These are phyloP conservation scores for Heptranchias perlo DNA, from an alignment of 2,113 vertebrate species.

Conservation along the genomic window DNA sequence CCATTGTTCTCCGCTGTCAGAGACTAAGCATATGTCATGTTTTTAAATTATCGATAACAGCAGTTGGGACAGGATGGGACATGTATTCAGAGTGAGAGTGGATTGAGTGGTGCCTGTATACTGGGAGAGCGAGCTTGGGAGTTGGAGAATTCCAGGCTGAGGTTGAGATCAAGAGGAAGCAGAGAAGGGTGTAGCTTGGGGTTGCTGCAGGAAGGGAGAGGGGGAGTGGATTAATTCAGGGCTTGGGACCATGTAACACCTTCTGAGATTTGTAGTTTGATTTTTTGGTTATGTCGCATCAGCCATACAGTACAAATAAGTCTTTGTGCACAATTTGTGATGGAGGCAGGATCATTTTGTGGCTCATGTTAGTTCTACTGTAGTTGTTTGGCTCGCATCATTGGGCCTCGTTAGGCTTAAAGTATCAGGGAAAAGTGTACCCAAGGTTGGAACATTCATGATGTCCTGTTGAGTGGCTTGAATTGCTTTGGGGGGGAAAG, in stretches of 20 bases:
- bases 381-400: neutral
- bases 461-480: neutral
- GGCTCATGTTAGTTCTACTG: neutral
- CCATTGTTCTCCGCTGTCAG: neutral
- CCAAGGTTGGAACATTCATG: neutral
- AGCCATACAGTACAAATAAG: neutral
- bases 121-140: neutral
- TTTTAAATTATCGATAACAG: neutral
- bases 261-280: neutral
- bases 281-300: neutral
- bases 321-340: neutral
- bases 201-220: neutral
- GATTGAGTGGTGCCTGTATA: neutral
- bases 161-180: neutral
- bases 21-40: neutral
- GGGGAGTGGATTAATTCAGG: neutral
- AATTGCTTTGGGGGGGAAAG: neutral
- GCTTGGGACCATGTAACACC: neutral
- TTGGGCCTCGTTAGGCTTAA: neutral
- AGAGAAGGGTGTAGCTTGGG: neutral
- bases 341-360: neutral
- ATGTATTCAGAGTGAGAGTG: neutral
- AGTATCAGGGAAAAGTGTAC: neutral
- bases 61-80: neutral
- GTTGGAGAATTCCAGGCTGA: neutral